Evolutionary conservation across 2,113 vertebrate species (phyloP).

Genomic region (Leuciscus idus): DNA sequence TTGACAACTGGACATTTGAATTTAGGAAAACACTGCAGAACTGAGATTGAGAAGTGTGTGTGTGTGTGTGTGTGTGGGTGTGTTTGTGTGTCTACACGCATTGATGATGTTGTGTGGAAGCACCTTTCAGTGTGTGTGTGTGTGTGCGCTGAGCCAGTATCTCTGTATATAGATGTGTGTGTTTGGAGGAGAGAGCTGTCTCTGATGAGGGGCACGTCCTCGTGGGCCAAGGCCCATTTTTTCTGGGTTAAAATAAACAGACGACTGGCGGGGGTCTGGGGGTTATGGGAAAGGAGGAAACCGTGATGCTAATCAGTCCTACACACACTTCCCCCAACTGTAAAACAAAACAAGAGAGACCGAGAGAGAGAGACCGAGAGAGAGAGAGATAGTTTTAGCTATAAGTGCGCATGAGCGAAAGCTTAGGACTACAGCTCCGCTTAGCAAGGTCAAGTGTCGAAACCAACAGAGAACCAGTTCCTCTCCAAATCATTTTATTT

Average conservation of each 20-base stretch:
- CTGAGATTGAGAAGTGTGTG: conserved; percentile 51
- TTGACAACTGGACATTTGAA: conserved; percentile 71
- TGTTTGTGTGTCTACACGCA: neutral
- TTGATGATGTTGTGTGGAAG: neutral
- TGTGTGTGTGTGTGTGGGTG: no score
- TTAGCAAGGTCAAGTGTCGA: conserved; percentile 35
- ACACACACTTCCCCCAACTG: conserved; percentile 94
- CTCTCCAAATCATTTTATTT: conserved; percentile 34
- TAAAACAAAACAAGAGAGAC: conserved; percentile 77
- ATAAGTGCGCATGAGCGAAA: conserved; percentile 26
- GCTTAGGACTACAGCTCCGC: neutral
- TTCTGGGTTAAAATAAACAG: conserved; percentile 99
- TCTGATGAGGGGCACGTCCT: conserved; percentile 79
- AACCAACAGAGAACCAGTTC: conserved; percentile 29
- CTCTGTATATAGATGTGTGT: conserved; percentile 34
- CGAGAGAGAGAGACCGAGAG: conserved; percentile 56
- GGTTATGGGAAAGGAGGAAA: conserved; percentile 99
- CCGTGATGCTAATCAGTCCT: conserved; percentile 95
- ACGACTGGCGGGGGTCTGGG: conserved; percentile 94
- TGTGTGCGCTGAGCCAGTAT: conserved; percentile 15
- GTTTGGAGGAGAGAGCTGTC: conserved; percentile 56
- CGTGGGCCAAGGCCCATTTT: conserved; percentile 90
- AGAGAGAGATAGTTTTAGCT: conserved; percentile 27
- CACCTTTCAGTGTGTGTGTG: neutral
- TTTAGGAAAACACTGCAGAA: conserved; percentile 54